phyloP scores from a whole-genome alignment of 1,140 invertebrate genomes.

The Drosophila hydei region DNA sequence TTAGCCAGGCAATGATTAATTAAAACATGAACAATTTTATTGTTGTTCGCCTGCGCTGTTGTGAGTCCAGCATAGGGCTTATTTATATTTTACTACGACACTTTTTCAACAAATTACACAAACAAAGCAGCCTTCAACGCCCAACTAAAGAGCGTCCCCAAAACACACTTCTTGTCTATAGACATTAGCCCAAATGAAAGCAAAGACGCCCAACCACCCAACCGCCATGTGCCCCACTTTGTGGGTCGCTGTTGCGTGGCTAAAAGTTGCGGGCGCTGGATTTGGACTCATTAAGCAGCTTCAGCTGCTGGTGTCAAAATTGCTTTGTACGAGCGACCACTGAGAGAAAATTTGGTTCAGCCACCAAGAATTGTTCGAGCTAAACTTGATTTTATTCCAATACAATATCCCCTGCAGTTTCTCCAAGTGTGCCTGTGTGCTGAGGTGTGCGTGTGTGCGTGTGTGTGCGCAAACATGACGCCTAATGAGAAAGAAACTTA shows the following conservation, averaged over 20 bases:
- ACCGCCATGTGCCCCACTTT: background rate
- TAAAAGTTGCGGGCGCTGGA: constrained; percentile 69
- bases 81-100: constrained; percentile 58
- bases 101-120: constrained; percentile 76
- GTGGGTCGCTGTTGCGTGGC: constrained; percentile 24
- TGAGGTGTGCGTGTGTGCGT: constrained; percentile 36
- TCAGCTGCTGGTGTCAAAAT: constrained; percentile 72
- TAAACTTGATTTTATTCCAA: too few species aligned
- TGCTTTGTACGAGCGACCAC: constrained; percentile 36
- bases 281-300: constrained; percentile 74
- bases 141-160: constrained; percentile 14
- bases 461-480: constrained; percentile 65
- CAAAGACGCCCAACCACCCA: background rate
- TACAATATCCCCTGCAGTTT: background rate
- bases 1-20: constrained; percentile 74
- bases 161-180: constrained; percentile 32
- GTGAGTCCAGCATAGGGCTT: constrained; percentile 52
- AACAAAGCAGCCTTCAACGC: constrained; percentile 31
- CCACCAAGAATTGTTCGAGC: too few species aligned
- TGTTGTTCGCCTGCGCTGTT: constrained; percentile 3
- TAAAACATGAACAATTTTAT: constrained; percentile 63
- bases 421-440: constrained; percentile 13
- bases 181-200: constrained; percentile 35
- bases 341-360: background rate
- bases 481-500: constrained; percentile 81